These are phyloP conservation scores for Epizoanthus ramosus DNA, from an alignment of 92 coral and sea anemone species.

Conservation along the genomic window DNA sequence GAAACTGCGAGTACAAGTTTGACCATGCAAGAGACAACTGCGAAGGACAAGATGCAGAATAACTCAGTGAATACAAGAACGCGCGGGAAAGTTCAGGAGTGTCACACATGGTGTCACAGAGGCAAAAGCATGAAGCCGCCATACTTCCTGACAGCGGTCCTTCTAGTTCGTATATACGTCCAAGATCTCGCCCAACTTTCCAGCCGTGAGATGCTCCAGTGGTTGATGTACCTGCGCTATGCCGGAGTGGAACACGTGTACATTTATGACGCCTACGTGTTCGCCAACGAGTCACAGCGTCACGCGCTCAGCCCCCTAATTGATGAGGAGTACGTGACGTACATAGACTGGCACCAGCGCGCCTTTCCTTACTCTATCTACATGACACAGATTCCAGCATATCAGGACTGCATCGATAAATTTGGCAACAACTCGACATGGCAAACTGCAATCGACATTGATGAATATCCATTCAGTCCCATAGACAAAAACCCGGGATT, in stretches of 20 bases:
- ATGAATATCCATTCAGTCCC: slow-evolving; percentile 52
- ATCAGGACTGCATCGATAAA: slow-evolving; percentile 31
- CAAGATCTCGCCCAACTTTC: slow-evolving; percentile 58
- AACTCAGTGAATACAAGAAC: too few species aligned
- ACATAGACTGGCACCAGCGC: slow-evolving; percentile 50
- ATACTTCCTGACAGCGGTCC: slow-evolving; percentile 65
- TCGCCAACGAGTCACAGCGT: slow-evolving; percentile 42
- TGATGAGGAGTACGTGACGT: slow-evolving; percentile 48
- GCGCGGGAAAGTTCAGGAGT: not conserved
- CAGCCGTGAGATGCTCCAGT: slow-evolving; percentile 66
- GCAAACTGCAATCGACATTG: slow-evolving; percentile 49
- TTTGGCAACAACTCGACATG: slow-evolving; percentile 6
- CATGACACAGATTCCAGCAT: slow-evolving; percentile 51
- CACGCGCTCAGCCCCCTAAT: slow-evolving; percentile 50
- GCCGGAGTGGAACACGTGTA: slow-evolving; percentile 58
- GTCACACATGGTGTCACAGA: slow-evolving; percentile 62
- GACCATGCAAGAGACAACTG: too few species aligned
- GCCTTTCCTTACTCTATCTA: slow-evolving; percentile 46
- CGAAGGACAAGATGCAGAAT: too few species aligned
- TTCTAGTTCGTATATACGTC: slow-evolving; percentile 64
- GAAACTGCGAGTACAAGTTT: too few species aligned
- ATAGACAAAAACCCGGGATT: slow-evolving; percentile 29
- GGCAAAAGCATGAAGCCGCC: slow-evolving; percentile 34
- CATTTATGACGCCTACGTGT: slow-evolving; percentile 54
- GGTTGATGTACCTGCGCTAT: slow-evolving; percentile 53